Evolutionary conservation across 2,888 invertebrate genomes (phyloP), one percentile per base, ranked within the genome.

Genomic region (Entomobrya proxima): DNA sequence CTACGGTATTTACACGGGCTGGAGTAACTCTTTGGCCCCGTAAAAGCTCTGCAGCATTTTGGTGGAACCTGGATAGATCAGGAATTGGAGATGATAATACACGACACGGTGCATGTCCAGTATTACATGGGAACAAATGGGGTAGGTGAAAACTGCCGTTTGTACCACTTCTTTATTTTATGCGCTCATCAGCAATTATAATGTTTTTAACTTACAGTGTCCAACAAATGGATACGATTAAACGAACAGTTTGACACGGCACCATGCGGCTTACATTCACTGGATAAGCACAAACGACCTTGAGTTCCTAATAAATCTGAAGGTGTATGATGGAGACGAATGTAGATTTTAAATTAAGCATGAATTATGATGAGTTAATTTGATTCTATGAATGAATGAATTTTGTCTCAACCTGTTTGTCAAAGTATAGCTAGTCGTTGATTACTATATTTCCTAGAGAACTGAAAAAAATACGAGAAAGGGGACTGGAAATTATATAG

Each of bases 41-140:
- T 74, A 93, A 92, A 91, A 92, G 93, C 55, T 90, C 92, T 81
- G 93, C 93, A 47, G 92, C 93, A n/a, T 93, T 93, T 91, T 93
- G 93, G 93, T 93, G 92, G 91, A 93, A 93, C 89, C 90, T 93
- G 52, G 91, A 91, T 88, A 91, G 91, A 86, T 92, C 91, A 88
- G 93, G 93, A 35, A 92, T 93, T 44, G 93, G 93, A 32, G 93
- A 93, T 89, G 91, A 92, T 85, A 91, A 92, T 52, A 93, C 93
- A 2, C 87, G 93, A 76, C 93, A 93, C 90, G 93, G 93, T 11
- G 93, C 93, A 27, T 93, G 93, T 89, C 93, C 93, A 1, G 93
- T 93, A 3, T 90, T 93, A 0, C 91, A 92, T 4, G 93, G 93
- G 27, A 92, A 92, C 37, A 93, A 93, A 91, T 93, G 93, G 93